Evolutionary conservation across 2,888 invertebrate species (phyloP).

Genomic region (Orgyia antiqua): DNA sequence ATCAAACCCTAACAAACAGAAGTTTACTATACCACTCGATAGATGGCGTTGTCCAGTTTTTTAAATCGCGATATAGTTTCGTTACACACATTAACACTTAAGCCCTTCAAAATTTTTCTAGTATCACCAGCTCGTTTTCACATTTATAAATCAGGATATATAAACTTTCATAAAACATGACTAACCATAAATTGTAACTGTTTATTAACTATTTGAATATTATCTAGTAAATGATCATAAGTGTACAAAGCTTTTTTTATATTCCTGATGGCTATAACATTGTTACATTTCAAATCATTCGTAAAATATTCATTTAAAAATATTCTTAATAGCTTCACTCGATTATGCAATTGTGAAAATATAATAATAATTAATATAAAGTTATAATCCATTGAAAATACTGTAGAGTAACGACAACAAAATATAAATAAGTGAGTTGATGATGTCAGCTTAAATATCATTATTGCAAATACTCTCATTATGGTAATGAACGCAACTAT

Average conservation of each 20-base stretch:
- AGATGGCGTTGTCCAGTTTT: no score
- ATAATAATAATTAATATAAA: neutral
- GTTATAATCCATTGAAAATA: neutral
- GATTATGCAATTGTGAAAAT: conserved; percentile 5
- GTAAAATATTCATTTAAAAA: neutral
- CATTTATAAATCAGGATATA: no score
- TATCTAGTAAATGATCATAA: conserved; percentile 6
- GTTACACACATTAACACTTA: no score
- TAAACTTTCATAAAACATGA: neutral
- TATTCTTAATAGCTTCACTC: neutral
- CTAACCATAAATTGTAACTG: conserved; percentile 4
- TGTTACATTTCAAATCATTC: neutral
- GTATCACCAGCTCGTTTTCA: no score
- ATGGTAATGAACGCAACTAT: neutral
- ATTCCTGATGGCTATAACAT: neutral
- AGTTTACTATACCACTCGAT: no score
- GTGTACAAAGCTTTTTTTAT: conserved; percentile 3
- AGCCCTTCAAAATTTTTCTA: no score
- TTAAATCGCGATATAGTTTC: no score
- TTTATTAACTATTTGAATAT: conserved; percentile 1
- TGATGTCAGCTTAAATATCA: neutral
- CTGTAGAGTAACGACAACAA: neutral
- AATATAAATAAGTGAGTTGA: neutral
- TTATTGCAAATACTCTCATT: neutral
- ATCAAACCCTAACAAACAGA: no score